Percentiles rank a stretch among this genome's conserved stretches.
Evolutionary conservation across 2,113 vertebrate species (phyloP).

Genomic region (Xyrauchen texanus): DNA sequence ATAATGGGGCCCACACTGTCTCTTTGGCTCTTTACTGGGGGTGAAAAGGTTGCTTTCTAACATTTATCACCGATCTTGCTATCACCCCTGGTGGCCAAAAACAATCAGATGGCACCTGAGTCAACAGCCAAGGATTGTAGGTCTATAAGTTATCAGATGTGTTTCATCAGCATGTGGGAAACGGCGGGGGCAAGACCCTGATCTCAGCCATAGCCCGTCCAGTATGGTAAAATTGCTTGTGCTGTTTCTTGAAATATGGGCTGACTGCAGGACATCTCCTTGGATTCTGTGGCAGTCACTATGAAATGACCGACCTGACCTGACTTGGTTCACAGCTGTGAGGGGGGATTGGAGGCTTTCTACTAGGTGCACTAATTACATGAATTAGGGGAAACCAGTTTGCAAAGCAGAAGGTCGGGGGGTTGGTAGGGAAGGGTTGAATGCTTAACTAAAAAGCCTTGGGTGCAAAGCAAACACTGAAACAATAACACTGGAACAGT

Average conservation of each 20-base stretch:
- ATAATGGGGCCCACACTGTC: conserved; percentile 41
- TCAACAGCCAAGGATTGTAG: conserved; percentile 69
- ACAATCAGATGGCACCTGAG: conserved; percentile 76
- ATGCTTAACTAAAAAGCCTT: conserved; percentile 52
- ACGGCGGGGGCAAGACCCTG: conserved; percentile 18
- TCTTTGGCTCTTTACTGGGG: conserved; percentile 57
- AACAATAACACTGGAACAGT: conserved; percentile 2
- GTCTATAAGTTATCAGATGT: conserved; percentile 62
- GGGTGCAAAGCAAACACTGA: conserved; percentile 60
- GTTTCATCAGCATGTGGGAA: conserved; percentile 52
- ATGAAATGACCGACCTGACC: conserved; percentile 44
- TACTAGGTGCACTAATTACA: conserved; percentile 59
- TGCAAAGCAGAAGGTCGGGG: conserved; percentile 60
- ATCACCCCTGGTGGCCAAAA: conserved; percentile 67
- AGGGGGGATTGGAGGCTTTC: neutral
- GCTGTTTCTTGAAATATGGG: conserved; percentile 26
- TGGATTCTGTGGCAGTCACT: conserved; percentile 15
- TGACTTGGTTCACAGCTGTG: conserved; percentile 51
- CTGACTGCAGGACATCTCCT: conserved; percentile 26
- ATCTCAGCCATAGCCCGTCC: neutral
- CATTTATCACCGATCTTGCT: conserved; percentile 66
- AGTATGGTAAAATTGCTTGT: conserved; percentile 16
- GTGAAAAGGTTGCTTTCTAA: conserved; percentile 67
- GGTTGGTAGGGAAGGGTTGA: neutral
- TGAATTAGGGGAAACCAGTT: conserved; percentile 65